Conservation (phyloP, 2,797 vertebrate species). For the Halcyon leucocephala region DNA sequence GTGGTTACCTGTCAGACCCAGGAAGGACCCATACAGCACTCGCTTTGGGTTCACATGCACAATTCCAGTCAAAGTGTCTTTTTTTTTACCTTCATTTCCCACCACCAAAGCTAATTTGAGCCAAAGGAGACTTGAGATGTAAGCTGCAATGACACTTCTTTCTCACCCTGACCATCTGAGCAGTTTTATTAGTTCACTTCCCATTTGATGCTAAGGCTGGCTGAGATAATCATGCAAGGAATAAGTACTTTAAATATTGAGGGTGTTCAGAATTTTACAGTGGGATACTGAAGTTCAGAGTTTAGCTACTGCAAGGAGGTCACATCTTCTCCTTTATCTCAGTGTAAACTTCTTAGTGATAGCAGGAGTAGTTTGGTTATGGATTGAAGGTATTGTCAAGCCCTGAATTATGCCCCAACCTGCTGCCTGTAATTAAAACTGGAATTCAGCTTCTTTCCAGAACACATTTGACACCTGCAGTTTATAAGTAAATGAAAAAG, state of each 20-base stretch:
- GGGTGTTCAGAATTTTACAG: neutral
- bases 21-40: neutral
- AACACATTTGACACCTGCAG: constrained; percentile 48
- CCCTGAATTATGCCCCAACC: constrained; percentile 27
- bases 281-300: neutral
- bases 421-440: constrained; percentile 65
- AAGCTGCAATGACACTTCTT: neutral
- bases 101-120: neutral
- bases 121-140: neutral
- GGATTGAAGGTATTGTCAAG: neutral
- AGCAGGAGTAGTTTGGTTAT: neutral
- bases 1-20: neutral
- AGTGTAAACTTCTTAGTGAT: neutral
- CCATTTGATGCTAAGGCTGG: neutral
- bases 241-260: neutral
- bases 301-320: neutral
- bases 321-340: neutral
- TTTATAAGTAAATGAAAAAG: constrained; percentile 44
- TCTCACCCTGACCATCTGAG: neutral
- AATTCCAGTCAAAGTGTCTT: neutral
- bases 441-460: constrained; percentile 40
- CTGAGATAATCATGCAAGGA: neutral
- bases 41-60: neutral
- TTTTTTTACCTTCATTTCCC: neutral
- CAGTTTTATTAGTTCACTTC: neutral